Conservation (phyloP, 2,888 invertebrate genomes). For the Microctonus aethiopoides region DNA sequence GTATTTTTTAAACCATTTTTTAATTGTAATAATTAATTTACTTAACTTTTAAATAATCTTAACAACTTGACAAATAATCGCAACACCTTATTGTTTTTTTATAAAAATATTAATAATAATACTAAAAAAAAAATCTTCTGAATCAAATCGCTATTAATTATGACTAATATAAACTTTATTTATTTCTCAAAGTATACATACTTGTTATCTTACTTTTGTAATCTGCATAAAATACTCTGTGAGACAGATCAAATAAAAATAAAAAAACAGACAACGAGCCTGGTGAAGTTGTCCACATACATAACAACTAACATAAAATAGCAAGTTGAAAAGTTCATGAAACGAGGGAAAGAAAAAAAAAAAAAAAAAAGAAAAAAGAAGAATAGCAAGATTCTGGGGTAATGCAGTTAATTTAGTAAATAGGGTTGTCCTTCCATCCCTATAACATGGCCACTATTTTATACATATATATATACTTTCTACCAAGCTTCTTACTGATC, state of each 20-base stretch:
- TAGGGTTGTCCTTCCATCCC: conserved; percentile 58
- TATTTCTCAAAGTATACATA: too few species aligned
- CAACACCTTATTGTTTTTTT: too few species aligned
- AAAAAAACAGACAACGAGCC: neutral
- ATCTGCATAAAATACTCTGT: too few species aligned
- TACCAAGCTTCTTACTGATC: conserved; percentile 11
- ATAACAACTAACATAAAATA: conserved; percentile 60
- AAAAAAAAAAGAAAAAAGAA: neutral
- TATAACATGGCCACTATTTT: conserved; percentile 55
- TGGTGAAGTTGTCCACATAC: conserved; percentile 31
- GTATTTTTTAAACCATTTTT: too few species aligned
- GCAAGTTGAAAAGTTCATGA: conserved; percentile 54
- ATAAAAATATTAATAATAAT: too few species aligned
- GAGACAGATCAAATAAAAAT: conserved; percentile 2
- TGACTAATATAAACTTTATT: too few species aligned
- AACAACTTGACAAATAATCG: too few species aligned
- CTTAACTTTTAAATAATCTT: too few species aligned
- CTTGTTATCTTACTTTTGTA: too few species aligned
- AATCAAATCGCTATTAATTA: too few species aligned
- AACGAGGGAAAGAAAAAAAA: neutral
- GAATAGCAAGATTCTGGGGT: conserved; percentile 45
- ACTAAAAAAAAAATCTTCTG: too few species aligned
- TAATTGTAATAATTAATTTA: too few species aligned
- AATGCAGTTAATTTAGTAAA: conserved; percentile 65
- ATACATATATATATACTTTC: neutral